Evolutionary conservation across 92 coral and sea anemone genomes (phyloP).

Genomic region (Palythoa heliodiscus): DNA sequence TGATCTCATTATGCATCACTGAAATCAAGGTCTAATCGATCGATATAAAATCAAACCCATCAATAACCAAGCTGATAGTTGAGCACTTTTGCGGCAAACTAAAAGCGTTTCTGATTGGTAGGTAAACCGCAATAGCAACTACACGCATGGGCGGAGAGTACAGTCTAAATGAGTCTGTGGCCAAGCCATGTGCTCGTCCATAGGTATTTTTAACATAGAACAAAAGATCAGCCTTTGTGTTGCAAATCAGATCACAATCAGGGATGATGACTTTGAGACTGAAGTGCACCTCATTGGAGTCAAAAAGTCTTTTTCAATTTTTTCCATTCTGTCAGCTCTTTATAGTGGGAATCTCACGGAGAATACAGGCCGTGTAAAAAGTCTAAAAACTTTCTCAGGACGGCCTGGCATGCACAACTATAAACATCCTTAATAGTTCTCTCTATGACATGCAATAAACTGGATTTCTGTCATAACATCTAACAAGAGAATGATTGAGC

Average conservation of each 20-base stretch:
- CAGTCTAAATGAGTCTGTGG: constrained; percentile 19
- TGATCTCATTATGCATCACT: constrained; percentile 62
- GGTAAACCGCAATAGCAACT: constrained; percentile 31
- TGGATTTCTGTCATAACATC: constrained; percentile 1
- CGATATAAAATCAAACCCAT: constrained; percentile 46
- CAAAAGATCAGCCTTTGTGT: constrained; percentile 47
- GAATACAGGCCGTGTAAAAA: background rate
- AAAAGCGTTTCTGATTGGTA: constrained; percentile 16
- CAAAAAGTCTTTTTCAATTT: constrained; percentile 12
- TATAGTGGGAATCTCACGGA: background rate
- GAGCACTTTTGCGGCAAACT: constrained; percentile 43
- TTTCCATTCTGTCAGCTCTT: background rate
- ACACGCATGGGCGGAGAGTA: constrained; percentile 22
- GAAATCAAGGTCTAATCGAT: constrained; percentile 43
- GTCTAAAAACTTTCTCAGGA: background rate
- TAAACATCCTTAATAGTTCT: background rate
- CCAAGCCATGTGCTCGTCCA: constrained; percentile 42
- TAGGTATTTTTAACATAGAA: constrained; percentile 49
- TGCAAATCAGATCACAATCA: constrained; percentile 27
- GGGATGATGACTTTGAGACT: constrained; percentile 16
- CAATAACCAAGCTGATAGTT: constrained; percentile 30
- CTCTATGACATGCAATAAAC: background rate
- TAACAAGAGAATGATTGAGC: background rate
- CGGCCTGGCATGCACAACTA: background rate
- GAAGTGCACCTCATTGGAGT: constrained; percentile 20